Base-by-base conservation (phyloP, 2,797 vertebrate genomes). In the Botia kubotai region DNA sequence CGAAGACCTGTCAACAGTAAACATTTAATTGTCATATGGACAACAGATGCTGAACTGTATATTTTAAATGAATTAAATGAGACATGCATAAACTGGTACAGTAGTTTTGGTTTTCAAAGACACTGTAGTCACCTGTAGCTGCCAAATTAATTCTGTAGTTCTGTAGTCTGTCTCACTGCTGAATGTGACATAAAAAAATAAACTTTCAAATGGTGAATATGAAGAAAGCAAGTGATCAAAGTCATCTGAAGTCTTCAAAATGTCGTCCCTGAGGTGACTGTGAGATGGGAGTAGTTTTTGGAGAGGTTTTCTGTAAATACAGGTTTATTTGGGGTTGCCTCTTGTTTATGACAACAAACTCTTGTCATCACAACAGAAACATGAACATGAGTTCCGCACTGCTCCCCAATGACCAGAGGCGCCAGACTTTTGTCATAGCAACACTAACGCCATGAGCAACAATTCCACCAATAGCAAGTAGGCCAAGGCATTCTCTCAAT, bases 1-100 rank as follows among this genome's bases (percentile, higher is more conserved):
- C 55, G 98, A 97, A 65, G 96, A 95, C 98, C 98, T 99, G 91
- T 53, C 84, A 86, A 88, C 68, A 88, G 75, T 33, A 62, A 8
- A 72, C 23, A 53, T 52, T 11, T n/a, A 2, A 10, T 60, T 46
- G 23, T 55, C 23, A 52, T 52, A 63, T 33, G 2, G 10, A 53
- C n/a, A 4, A 2, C 19, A 65, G 13, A 58, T 17, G 50, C 16
- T 29, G 17, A 80, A 57, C 6, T 21, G 53, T 19, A 57, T 2
- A 55, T 52, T 23, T 19, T 50, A 21, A 52, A 52, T 10, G 10
- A 46, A 46, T 46, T 46, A 46, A 1, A 68, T 66, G 7, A 55
- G 14, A 33, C 10, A 4, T n/a, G 17, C 2, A 13, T 14, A 69
- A 77, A 10, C 43, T 29, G 17, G 23, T 65, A 5, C 57, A 26